Base-by-base conservation (phyloP, 2,797 vertebrate species). In the Presbytis comata region DNA sequence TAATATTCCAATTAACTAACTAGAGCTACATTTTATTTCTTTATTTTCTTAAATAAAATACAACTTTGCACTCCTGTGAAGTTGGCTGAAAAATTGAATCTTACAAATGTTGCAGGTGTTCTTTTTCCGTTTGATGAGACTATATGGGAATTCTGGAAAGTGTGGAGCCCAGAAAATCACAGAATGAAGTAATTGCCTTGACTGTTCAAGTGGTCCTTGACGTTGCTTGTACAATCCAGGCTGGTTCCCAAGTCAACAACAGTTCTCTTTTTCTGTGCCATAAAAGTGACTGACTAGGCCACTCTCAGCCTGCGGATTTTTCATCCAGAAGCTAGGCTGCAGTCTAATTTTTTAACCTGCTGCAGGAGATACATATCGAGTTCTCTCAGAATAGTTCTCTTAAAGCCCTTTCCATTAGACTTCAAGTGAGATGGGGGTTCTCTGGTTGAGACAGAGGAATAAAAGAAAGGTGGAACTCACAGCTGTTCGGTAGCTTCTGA, bases 1-100 rank as follows among this genome's bases (percentile, higher is more conserved):
- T 8, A 48, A 22, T 74, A 44, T 44, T 91, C 50, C 30, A 76
- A 59, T 80, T 83, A 53, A 64, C 17, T n/a, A 13, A 48, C 6
- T 78, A 17, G 0, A 59, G 6, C 61, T 78, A 92, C 48, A 36
- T 64, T 64, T 64, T 30, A 89, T 82, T 94, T 80, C 4, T 59
- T 74, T 74, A 57, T 95, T 90, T 93, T 86, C 48, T 57, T 90
- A 84, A 83, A 70, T 57, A 48, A 88, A 92, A 81, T 28, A 19
- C 30, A 92, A 26, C 36, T 79, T 78, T 17, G 6, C 11, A 55
- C 13, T 83, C 6, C 21, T 48, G 2, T n/a, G 6, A 86, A 82
- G 7, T 2, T 87, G 48, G 8, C 44, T 78, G 21, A 17, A 85
- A 70, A 86, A 30, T 21, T 78, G 61, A 86, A 36, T 80, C n/a